A percentile compares a stretch with the other conserved stretches of the same genome.
Conservation (phyloP, 2,797 vertebrate genomes). For the Darevskia mixta region DNA sequence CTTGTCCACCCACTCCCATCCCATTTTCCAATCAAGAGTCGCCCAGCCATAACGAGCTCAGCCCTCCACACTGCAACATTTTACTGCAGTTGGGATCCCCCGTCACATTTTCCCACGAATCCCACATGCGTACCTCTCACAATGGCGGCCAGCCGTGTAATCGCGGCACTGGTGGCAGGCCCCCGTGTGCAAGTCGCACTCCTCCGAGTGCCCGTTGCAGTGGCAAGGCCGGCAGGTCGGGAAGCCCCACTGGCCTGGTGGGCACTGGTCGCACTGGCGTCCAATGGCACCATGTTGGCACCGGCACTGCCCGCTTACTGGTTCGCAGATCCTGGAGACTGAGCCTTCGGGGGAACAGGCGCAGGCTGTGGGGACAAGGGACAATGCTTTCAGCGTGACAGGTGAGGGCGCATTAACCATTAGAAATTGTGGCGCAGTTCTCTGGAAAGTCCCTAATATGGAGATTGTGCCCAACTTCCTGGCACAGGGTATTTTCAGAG, state of each 20-base stretch:
- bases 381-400: neutral
- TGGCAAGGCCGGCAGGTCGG: constrained; percentile 85
- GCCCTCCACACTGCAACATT: neutral
- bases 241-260: constrained; percentile 85
- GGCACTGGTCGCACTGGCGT: constrained; percentile 84
- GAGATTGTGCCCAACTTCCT: neutral
- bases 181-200: constrained; percentile 80
- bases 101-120: too few relatives aligned
- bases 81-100: neutral
- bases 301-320: constrained; percentile 83
- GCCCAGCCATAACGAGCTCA: neutral
- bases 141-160: constrained; percentile 79
- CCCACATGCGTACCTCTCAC: constrained; percentile 80
- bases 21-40: too few relatives aligned
- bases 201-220: constrained; percentile 84
- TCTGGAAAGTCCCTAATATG: neutral
- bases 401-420: neutral
- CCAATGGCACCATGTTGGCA: constrained; percentile 80
- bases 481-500: neutral
- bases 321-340: constrained; percentile 80
- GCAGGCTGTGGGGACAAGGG: constrained; percentile 78
- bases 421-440: neutral
- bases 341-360: constrained; percentile 85
- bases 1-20: neutral
- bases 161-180: constrained; percentile 81